A percentile compares a stretch with the other conserved stretches of the same genome.
Evolutionary conservation across 2,888 invertebrate species (phyloP).

Genomic region (Agonopterix subpropinquella): DNA sequence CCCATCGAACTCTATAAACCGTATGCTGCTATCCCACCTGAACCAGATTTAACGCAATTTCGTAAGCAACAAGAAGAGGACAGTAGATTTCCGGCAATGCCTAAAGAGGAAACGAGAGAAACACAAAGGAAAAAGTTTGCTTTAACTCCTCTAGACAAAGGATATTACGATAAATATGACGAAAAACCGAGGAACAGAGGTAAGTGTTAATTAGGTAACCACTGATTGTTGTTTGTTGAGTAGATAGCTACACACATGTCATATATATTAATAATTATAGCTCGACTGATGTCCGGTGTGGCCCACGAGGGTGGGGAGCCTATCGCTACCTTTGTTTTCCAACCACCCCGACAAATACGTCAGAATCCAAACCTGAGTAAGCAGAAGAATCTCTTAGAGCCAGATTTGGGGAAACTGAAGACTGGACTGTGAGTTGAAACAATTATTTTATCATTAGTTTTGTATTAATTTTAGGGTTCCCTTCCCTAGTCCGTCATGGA

Average conservation of each 20-base stretch:
- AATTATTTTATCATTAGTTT: too few relatives aligned
- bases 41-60: background rate
- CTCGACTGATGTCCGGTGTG: too few relatives aligned
- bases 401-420: slow-evolving; percentile 40
- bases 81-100: too few relatives aligned
- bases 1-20: background rate
- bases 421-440: slow-evolving; percentile 44
- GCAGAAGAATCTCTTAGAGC: slow-evolving; percentile 47
- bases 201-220: slow-evolving; percentile 20
- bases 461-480: background rate
- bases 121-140: slow-evolving; percentile 29
- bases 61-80: slow-evolving; percentile 1
- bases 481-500: background rate
- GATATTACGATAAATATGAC: slow-evolving; percentile 27
- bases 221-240: too few relatives aligned
- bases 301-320: too few relatives aligned
- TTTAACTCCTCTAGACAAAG: slow-evolving; percentile 39
- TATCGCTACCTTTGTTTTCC: slow-evolving; percentile 9
- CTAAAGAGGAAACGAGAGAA: background rate
- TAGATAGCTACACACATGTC: too few relatives aligned
- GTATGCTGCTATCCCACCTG: background rate
- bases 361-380: slow-evolving; percentile 59
- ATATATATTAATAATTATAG: too few relatives aligned
- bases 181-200: slow-evolving; percentile 15
- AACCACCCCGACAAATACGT: slow-evolving; percentile 43